These are phyloP conservation scores for Odontomyia ornata DNA, from an alignment of 2,888 invertebrate species.

Conservation along the genomic window DNA sequence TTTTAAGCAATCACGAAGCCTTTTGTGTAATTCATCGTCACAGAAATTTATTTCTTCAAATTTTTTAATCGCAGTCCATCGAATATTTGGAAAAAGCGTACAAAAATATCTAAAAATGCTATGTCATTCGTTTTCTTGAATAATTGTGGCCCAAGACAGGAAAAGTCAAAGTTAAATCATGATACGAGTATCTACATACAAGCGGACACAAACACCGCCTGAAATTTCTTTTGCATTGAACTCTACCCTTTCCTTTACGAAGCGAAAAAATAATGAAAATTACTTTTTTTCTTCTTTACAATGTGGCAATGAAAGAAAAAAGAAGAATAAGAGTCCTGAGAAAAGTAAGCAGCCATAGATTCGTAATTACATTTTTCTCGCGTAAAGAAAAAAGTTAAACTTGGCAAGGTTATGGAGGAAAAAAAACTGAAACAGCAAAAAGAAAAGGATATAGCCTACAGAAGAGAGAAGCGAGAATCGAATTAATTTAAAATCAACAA, in stretches of 20 bases:
- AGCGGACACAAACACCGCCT: background rate
- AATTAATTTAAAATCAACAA: conserved; percentile 50
- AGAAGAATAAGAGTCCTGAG: background rate
- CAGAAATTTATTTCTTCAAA: too few species aligned
- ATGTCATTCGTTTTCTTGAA: background rate
- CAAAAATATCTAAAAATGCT: too few species aligned
- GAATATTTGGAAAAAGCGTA: too few species aligned
- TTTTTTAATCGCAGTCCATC: too few species aligned
- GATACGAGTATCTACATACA: background rate
- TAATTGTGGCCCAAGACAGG: background rate
- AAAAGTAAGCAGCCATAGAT: conserved; percentile 23
- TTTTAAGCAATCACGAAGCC: too few species aligned
- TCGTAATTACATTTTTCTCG: conserved; percentile 10
- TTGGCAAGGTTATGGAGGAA: background rate
- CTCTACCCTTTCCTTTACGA: background rate
- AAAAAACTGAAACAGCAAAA: background rate
- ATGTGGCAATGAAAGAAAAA: background rate
- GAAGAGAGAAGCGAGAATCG: conserved; percentile 38
- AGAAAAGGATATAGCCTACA: conserved; percentile 28
- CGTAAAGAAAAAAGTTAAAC: background rate
- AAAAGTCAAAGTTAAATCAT: conserved; percentile 6
- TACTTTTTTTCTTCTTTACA: background rate
- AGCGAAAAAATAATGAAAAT: background rate
- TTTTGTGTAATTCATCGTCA: too few species aligned
- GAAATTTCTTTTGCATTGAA: background rate